A percentile compares a stretch with the other conserved stretches of the same genome.
These are phyloP conservation scores for Beaufortia kweichowensis DNA, from an alignment of 2,113 vertebrate species.

Conservation along the genomic window DNA sequence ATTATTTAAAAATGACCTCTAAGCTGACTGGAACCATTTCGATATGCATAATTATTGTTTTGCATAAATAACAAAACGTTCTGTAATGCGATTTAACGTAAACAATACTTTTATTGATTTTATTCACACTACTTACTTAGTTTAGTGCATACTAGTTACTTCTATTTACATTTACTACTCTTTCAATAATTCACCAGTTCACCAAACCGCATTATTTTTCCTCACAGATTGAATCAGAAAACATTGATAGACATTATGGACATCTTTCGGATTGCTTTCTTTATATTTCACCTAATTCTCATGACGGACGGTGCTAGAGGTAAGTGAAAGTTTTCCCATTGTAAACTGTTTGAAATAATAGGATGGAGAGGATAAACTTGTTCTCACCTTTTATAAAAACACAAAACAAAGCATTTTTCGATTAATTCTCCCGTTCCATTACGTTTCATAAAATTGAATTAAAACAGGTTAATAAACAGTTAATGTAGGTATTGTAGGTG, in stretches of 20 bases:
- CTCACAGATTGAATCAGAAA: conserved; percentile 27
- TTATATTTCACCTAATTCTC: conserved; percentile 44
- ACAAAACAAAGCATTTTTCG: no score
- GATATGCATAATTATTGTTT: neutral
- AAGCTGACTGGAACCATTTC: no score
- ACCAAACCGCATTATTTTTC: no score
- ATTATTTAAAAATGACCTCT: neutral
- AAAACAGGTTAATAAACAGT: no score
- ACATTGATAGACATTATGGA: conserved; percentile 36
- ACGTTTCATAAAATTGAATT: no score
- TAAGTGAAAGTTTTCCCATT: conserved; percentile 27
- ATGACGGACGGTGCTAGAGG: conserved; percentile 45
- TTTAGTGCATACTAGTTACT: no score
- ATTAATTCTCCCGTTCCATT: no score
- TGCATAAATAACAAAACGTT: neutral
- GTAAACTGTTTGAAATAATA: neutral
- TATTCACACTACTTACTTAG: no score
- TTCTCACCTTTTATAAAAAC: neutral
- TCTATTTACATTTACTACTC: neutral
- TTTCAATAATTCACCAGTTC: no score
- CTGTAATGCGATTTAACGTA: neutral
- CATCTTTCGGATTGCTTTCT: conserved; percentile 48
- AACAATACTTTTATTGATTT: neutral
- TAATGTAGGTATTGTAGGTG: neutral
- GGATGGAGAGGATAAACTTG: neutral